Conservation (phyloP, 2,113 vertebrate species). For the Sylvietta virens region DNA sequence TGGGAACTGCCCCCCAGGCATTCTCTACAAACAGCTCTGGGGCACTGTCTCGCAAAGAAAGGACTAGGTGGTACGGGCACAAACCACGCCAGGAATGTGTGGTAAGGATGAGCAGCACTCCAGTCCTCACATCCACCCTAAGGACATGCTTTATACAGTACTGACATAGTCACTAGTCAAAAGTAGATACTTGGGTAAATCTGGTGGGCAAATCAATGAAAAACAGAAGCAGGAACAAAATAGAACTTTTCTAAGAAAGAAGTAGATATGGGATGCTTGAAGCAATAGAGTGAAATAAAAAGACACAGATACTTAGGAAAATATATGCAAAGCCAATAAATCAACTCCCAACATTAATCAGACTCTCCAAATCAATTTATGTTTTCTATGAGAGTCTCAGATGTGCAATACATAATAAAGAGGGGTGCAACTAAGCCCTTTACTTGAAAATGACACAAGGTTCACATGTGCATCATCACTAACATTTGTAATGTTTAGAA, state of each 20-base stretch:
- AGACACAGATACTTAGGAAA: neutral
- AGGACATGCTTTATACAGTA: neutral
- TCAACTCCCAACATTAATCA: neutral
- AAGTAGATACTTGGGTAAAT: neutral
- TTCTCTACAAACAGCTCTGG: neutral
- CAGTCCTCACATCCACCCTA: neutral
- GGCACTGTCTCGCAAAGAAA: neutral
- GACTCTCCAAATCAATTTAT: neutral
- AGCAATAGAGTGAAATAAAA: neutral
- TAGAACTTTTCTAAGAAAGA: neutral
- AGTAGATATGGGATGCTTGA: neutral
- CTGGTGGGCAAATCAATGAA: neutral
- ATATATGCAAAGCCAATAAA: neutral
- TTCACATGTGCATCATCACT: neutral
- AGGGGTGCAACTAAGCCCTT: neutral
- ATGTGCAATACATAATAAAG: neutral
- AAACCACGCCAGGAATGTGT: neutral
- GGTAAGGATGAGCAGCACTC: neutral
- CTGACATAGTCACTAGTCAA: neutral
- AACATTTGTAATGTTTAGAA: neutral
- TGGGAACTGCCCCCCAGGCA: neutral
- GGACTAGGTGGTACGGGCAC: neutral
- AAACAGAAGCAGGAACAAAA: neutral
- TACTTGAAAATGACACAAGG: neutral
- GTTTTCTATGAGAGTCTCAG: neutral